Percentiles rank a stretch among this genome's conserved stretches.
These are phyloP conservation scores for Hemaris fuciformis DNA, from an alignment of 2,888 invertebrate species.

Conservation along the genomic window DNA sequence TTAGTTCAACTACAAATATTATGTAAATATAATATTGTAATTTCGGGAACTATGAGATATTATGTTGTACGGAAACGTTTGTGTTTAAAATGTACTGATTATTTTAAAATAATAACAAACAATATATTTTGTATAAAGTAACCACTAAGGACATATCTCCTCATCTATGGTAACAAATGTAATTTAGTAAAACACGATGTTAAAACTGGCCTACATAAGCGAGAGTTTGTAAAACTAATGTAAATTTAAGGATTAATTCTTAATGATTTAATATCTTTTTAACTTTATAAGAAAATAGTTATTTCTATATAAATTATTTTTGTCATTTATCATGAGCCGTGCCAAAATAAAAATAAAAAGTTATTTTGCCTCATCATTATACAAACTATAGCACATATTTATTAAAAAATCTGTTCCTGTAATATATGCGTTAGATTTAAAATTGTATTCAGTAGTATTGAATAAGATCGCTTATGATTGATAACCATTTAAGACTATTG, in stretches of 20 bases:
- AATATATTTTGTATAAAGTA: slow-evolving; percentile 62
- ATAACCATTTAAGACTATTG: slow-evolving; percentile 5
- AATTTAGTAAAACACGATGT: neutral
- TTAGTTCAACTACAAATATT: slow-evolving; percentile 26
- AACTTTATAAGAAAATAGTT: neutral
- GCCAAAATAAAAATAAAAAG: slow-evolving; percentile 21
- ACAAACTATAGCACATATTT: slow-evolving; percentile 17
- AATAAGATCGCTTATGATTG: slow-evolving; percentile 4
- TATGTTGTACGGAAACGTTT: slow-evolving; percentile 58
- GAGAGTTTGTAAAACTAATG: slow-evolving; percentile 1
- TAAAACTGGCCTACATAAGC: neutral
- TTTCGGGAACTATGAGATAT: slow-evolving; percentile 47
- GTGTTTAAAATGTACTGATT: slow-evolving; percentile 79
- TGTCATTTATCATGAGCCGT: slow-evolving; percentile 19
- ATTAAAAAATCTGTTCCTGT: slow-evolving; percentile 27
- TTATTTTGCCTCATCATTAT: slow-evolving; percentile 18
- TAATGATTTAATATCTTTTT: neutral
- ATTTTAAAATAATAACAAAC: slow-evolving; percentile 69
- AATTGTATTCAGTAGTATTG: neutral
- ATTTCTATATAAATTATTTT: slow-evolving; percentile 4
- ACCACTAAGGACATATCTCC: slow-evolving; percentile 65
- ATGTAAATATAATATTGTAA: slow-evolving; percentile 41
- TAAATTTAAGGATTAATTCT: neutral
- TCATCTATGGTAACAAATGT: slow-evolving; percentile 64
- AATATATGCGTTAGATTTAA: slow-evolving; percentile 16